phyloP scores from a whole-genome alignment of 2,888 invertebrate species.

The Eretmocerus hayati region DNA sequence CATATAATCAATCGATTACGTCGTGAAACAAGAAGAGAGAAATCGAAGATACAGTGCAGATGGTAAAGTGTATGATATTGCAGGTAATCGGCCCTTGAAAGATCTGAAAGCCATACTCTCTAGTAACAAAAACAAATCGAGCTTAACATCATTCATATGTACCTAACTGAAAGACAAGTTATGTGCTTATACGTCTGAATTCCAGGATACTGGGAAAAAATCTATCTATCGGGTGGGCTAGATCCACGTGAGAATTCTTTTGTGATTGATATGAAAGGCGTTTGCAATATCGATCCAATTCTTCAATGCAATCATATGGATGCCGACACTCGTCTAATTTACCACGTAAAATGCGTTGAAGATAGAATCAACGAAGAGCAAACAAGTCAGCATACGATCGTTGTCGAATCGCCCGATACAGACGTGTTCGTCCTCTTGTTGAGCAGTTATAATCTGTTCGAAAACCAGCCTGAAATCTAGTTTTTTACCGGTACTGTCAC shows the following conservation, averaged over 20 bases:
- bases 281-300: not conserved
- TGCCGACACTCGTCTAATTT: conserved; percentile 2
- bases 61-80: not conserved
- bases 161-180: conserved; percentile 1
- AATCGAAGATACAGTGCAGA: not conserved
- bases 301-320: conserved; percentile 3
- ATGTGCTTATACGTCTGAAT: no score
- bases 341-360: not conserved
- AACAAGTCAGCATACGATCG: no score
- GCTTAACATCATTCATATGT: not conserved
- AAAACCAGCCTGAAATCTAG: no score
- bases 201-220: not conserved
- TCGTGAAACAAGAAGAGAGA: conserved; percentile 2
- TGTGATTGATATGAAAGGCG: not conserved
- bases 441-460: not conserved
- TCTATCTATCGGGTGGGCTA: not conserved
- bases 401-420: not conserved
- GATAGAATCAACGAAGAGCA: not conserved
- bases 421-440: not conserved
- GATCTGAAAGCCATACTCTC: conserved; percentile 3
- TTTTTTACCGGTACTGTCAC: no score
- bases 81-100: not conserved
- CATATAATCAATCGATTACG: not conserved
- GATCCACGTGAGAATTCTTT: not conserved
- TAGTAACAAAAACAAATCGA: conserved; percentile 3